Evolutionary conservation across 2,113 vertebrate species (phyloP).

Genomic region (Larimichthys crocea): DNA sequence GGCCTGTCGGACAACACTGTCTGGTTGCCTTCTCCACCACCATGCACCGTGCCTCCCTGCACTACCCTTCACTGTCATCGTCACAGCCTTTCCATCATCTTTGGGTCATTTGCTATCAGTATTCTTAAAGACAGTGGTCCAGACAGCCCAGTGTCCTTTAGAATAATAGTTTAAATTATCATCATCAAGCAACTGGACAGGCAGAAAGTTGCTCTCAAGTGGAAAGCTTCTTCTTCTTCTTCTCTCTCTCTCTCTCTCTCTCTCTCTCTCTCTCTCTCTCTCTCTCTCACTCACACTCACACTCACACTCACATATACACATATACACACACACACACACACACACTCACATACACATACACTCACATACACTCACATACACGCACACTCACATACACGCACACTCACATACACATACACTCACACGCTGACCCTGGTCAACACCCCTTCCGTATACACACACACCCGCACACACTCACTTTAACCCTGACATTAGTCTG

Average conservation of each 20-base stretch:
- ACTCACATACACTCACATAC: background rate
- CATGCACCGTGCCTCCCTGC: background rate
- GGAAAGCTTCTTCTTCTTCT: background rate
- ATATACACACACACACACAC: background rate
- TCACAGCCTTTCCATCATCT: conserved; percentile 13
- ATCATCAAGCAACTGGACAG: conserved; percentile 10
- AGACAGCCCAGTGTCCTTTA: conserved; percentile 9
- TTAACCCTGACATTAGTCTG: conserved; percentile 68
- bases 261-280: too few relatives aligned
- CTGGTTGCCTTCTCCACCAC: background rate
- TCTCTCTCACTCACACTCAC: too few relatives aligned
- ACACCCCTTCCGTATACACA: conserved; percentile 10
- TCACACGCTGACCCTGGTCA: conserved; percentile 48
- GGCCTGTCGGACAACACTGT: conserved; percentile 14
- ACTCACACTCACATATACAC: background rate
- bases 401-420: background rate
- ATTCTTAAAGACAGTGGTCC: conserved; percentile 3
- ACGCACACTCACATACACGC: background rate
- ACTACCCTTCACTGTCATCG: conserved; percentile 18
- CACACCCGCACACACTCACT: conserved; percentile 25
- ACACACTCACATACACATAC: background rate
- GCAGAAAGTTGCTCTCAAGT: conserved; percentile 6
- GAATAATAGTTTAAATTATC: conserved; percentile 31
- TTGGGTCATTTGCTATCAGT: conserved; percentile 16
- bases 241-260: too few relatives aligned